Conservation (phyloP, 2,797 vertebrate genomes). For the Aeoliscus strigatus region DNA sequence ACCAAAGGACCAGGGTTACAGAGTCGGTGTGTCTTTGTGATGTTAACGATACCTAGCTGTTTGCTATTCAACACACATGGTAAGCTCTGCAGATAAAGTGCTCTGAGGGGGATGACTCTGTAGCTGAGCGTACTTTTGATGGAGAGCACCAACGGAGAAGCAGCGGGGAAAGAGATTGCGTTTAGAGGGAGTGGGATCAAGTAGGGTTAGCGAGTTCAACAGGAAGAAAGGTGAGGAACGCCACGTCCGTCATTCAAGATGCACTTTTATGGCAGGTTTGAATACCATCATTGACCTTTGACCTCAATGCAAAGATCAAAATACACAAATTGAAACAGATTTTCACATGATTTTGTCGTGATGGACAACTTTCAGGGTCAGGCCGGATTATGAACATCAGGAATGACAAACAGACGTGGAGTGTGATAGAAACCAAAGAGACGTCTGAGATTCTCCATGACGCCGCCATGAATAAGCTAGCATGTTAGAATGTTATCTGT, state of each 20-base stretch:
- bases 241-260: slow-evolving; percentile 39
- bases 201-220: slow-evolving; percentile 24
- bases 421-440: no score
- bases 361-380: no score
- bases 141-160: slow-evolving; percentile 21
- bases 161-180: slow-evolving; percentile 5
- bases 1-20: slow-evolving; percentile 38
- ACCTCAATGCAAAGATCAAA: slow-evolving; percentile 6
- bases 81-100: slow-evolving; percentile 25
- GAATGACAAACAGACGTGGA: no score
- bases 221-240: slow-evolving; percentile 37
- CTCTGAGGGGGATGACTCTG: slow-evolving; percentile 29
- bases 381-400: no score
- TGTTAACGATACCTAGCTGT: slow-evolving; percentile 33
- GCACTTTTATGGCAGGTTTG: background rate
- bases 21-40: slow-evolving; percentile 24
- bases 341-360: no score
- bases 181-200: slow-evolving; percentile 38
- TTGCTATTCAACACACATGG: slow-evolving; percentile 49
- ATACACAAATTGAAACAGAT: slow-evolving; percentile 13
- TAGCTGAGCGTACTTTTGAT: slow-evolving; percentile 46
- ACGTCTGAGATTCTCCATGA: no score
- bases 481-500: no score
- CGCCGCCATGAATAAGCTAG: no score
- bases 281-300: slow-evolving; percentile 5